phyloP scores from a whole-genome alignment of 1,140 invertebrate species.

The Drosophila ercepeae region DNA sequence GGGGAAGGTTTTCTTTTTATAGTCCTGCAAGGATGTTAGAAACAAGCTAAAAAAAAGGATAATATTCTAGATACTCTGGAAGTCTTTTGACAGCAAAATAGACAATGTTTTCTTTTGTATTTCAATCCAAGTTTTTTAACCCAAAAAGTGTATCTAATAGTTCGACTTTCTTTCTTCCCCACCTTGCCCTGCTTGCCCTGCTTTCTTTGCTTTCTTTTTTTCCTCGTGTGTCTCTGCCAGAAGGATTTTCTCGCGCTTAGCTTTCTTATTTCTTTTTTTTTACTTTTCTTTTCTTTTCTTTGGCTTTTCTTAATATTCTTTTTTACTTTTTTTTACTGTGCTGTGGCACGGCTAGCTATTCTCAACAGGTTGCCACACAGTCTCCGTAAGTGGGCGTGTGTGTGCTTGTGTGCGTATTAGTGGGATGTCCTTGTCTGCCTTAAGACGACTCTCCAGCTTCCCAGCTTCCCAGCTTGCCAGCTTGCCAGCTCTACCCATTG shows the following conservation, averaged over 20 bases:
- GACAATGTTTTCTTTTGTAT: too few relatives aligned
- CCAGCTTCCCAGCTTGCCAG: too few relatives aligned
- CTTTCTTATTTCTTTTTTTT: constrained; percentile 40
- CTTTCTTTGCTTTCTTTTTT: not conserved
- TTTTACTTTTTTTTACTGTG: not conserved
- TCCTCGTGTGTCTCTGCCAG: constrained; percentile 20
- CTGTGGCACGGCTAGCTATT: constrained; percentile 1
- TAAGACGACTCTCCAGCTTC: constrained; percentile 19
- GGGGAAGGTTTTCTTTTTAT: not conserved
- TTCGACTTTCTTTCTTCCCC: not conserved
- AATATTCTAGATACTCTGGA: too few relatives aligned
- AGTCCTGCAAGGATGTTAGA: not conserved
- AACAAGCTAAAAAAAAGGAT: not conserved
- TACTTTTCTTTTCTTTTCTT: not conserved
- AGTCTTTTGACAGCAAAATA: too few relatives aligned
- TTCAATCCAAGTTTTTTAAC: not conserved
- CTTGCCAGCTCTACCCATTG: constrained; percentile 29
- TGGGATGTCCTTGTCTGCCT: constrained; percentile 22
- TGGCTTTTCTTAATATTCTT: not conserved
- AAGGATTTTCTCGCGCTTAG: constrained; percentile 66
- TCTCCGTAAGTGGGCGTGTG: constrained; percentile 1
- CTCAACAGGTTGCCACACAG: constrained; percentile 63
- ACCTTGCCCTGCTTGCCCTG: too few relatives aligned
- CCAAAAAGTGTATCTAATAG: not conserved
- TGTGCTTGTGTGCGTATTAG: not conserved